phyloP scores from a whole-genome alignment of 2,888 invertebrate species.

The Nephrotoma appendiculata region DNA sequence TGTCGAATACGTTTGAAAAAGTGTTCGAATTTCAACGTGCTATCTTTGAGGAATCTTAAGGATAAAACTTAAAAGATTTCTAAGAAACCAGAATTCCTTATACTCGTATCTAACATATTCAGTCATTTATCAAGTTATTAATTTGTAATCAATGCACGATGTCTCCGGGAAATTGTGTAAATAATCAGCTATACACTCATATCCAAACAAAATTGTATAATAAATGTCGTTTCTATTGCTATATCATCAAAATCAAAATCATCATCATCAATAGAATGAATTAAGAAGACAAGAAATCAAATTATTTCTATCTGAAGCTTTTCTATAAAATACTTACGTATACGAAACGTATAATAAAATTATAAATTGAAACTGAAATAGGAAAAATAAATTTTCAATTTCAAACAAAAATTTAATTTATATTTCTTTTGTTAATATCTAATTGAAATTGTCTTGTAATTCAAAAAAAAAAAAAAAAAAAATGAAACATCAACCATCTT shows the following conservation, averaged over 20 bases:
- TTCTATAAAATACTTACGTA: no score
- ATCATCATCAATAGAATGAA: not conserved
- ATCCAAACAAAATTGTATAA: not conserved
- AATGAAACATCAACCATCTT: not conserved
- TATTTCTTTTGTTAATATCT: not conserved
- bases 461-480: not conserved
- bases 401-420: not conserved
- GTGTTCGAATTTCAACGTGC: no score
- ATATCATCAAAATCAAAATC: not conserved
- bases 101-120: no score
- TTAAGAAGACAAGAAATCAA: not conserved
- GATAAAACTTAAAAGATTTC: no score
- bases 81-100: no score
- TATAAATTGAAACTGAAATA: not conserved
- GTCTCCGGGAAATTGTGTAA: not conserved
- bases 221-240: not conserved
- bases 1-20: no score
- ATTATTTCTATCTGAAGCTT: not conserved
- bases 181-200: not conserved
- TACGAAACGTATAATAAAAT: not conserved
- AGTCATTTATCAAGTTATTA: no score
- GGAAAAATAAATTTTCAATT: not conserved
- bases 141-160: no score
- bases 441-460: not conserved
- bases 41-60: no score